phyloP scores from a whole-genome alignment of 2,113 vertebrate genomes.

The Gadus chalcogrammus region DNA sequence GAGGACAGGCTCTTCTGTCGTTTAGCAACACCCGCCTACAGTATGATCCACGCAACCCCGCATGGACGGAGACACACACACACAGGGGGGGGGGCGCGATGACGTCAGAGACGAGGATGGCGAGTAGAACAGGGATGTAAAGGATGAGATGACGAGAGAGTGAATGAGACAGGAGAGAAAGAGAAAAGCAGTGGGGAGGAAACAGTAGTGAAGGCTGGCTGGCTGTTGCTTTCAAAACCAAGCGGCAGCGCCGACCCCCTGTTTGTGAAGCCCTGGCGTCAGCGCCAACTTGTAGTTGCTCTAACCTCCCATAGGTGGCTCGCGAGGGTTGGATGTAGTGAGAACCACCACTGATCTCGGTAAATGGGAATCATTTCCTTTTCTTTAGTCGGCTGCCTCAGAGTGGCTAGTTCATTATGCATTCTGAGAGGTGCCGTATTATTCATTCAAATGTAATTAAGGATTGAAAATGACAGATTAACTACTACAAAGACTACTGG shows the following conservation, averaged over 20 bases:
- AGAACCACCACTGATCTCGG: no score
- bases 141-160: slow-evolving; percentile 41
- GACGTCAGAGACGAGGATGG: slow-evolving; percentile 35
- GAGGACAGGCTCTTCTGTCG: slow-evolving; percentile 74
- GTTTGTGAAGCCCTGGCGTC: no score
- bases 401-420: no score
- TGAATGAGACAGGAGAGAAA: slow-evolving; percentile 7
- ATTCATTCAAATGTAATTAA: no score
- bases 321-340: no score
- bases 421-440: no score
- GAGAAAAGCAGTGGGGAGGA: slow-evolving; percentile 33
- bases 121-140: slow-evolving; percentile 60
- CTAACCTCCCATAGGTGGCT: no score
- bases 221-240: slow-evolving; percentile 41
- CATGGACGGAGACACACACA: slow-evolving; percentile 62
- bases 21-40: slow-evolving; percentile 74
- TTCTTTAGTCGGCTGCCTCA: no score
- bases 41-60: slow-evolving; percentile 65
- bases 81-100: slow-evolving; percentile 41
- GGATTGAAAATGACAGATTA: no score
- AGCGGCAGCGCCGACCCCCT: slow-evolving; percentile 29
- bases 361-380: no score
- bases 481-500: no score
- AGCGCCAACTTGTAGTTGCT: no score
- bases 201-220: slow-evolving; percentile 59